Conservation (phyloP, 2,797 vertebrate genomes). For the Melopsittacus undulatus region DNA sequence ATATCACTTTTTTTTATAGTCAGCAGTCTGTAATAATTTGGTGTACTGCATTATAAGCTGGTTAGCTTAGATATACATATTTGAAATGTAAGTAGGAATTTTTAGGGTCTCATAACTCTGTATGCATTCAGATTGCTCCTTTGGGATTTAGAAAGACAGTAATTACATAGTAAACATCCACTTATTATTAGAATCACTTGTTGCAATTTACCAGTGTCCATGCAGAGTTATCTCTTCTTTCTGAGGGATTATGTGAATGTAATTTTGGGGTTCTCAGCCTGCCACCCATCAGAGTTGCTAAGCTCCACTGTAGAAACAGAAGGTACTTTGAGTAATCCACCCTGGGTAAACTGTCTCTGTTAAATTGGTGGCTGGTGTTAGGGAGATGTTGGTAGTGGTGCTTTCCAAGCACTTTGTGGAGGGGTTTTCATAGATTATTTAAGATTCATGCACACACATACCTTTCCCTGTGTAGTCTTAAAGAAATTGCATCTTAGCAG, state of each 20-base stretch:
- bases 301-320: background rate
- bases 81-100: conserved; percentile 25
- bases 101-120: background rate
- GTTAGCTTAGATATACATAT: background rate
- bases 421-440: background rate
- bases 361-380: background rate
- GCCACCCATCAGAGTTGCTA: background rate
- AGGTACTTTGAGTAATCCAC: background rate
- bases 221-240: background rate
- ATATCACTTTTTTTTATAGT: background rate
- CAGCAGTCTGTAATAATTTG: background rate
- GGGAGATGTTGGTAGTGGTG: background rate
- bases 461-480: background rate
- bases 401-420: background rate
- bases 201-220: background rate
- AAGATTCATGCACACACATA: background rate
- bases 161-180: conserved; percentile 36
- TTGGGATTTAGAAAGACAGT: conserved; percentile 24
- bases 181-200: conserved; percentile 32
- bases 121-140: background rate
- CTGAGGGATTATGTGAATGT: background rate
- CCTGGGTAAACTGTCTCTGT: background rate
- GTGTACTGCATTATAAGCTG: background rate
- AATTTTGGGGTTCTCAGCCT: background rate
- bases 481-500: background rate